Conservation (phyloP, 2,888 invertebrate genomes). For the Brachypalpus laphriformis region DNA sequence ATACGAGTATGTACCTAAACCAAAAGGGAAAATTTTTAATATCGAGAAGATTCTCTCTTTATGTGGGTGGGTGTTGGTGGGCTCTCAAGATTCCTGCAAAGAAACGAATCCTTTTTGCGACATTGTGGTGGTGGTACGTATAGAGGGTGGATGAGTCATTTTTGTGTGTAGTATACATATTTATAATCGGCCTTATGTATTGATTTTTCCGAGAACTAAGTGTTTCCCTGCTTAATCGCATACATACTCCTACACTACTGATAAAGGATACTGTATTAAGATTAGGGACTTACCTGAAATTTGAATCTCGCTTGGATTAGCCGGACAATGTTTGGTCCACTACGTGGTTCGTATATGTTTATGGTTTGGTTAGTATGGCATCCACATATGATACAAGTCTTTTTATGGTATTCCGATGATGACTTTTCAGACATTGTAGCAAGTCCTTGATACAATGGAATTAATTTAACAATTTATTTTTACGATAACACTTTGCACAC, state of each 20-base stretch:
- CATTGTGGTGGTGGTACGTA: constrained; percentile 31
- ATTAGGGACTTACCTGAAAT: constrained; percentile 79
- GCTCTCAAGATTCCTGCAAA: constrained; percentile 38
- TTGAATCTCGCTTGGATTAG: constrained; percentile 82
- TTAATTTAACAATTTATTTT: not conserved
- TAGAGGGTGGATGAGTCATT: constrained; percentile 77
- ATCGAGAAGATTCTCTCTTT: constrained; percentile 2
- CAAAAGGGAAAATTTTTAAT: not conserved
- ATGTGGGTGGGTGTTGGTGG: not conserved
- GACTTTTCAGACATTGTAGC: constrained; percentile 77
- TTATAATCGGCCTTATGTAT: constrained; percentile 57
- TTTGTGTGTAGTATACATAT: constrained; percentile 64
- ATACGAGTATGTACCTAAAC: too few relatives aligned
- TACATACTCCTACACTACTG: constrained; percentile 13
- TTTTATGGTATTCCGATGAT: constrained; percentile 80
- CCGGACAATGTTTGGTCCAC: constrained; percentile 82
- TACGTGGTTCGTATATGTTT: constrained; percentile 82
- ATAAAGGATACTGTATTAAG: constrained; percentile 4
- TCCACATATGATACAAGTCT: constrained; percentile 83
- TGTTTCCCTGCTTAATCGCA: not conserved
- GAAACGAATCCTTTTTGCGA: constrained; percentile 60
- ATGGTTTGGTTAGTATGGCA: constrained; percentile 82
- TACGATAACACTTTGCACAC: constrained; percentile 1
- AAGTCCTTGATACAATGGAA: not conserved
- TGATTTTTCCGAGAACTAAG: constrained; percentile 65